Base-by-base conservation (phyloP, 2,113 vertebrate species). In the Melospiza melodia region DNA sequence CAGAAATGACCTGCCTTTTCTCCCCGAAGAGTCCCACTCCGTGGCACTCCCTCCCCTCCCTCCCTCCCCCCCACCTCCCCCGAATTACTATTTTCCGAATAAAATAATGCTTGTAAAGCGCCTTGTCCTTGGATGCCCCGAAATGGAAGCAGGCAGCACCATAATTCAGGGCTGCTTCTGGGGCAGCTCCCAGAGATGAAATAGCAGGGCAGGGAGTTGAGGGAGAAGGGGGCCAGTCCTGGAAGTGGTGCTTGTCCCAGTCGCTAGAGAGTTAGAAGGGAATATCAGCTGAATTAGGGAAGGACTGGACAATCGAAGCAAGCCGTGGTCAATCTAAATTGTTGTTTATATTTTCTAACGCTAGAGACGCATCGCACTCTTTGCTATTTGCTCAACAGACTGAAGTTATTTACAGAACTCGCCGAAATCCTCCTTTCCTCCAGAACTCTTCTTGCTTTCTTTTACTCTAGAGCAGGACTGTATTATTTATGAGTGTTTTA, bases 401-500 rank as follows among this genome's bases (percentile, higher is more conserved):
- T 27, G 67, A 67, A 51, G 51, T 76, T 95, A 84, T 95, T 96
- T 97, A 91, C 81, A 89, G 57, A 84, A 93, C 87, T 84, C 37
- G 5, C 93, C 62, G 74, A 98, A 96, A 95, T 94, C 77, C 49
- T 69, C 69, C 78, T 88, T 41, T 97, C 52, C 80, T 95, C 89
- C 91, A 95, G 96, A 97, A 92, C 91, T 97, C 88, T 82, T 79
- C 84, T 88, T 68, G 71, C 76, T 95, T 87, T 96, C 92, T 89
- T 86, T 84, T 96, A 89, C 94, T 97, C 89, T 94, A 87, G 61
- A 96, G 54, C 28, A 49, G 89, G 91, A 91, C 95, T 91, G 72
- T 97, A 68, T 97, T 98, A 98, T 98, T 98, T 98, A 97, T 97
- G 97, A 95, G 90, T 92, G 91, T 95, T 97, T 98, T 97, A 98